Base-by-base conservation (phyloP, 1,140 invertebrate genomes). In the Neodiprion fabricii region DNA sequence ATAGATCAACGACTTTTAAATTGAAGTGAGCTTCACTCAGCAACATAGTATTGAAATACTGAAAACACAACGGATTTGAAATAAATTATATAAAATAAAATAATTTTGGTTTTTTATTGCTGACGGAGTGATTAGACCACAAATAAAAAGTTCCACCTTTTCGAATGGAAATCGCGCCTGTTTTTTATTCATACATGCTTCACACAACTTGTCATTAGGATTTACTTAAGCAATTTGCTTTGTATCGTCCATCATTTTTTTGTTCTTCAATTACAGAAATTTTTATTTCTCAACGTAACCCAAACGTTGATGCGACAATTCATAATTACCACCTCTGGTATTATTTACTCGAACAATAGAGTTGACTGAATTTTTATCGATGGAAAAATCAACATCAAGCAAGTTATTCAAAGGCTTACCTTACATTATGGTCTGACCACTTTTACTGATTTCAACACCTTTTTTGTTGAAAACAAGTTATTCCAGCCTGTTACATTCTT, bases 161-260 rank as follows among this genome's bases (percentile, higher is more conserved):
- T 81, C 72, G 82, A 88, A 88, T 17, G 82, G 82, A 68, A 88
- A 76, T 77, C 82, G 70, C 48, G 76, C 73, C 80, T 87, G 85
- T 81, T 87, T 87, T 21, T 85, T 84, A 74, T 82, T 79, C 72
- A 88, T 84, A 77, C 85, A 88, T 66, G 84, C 79, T 74, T 88
- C 86, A 80, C 85, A 88, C 70, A 87, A 77, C 40, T 79, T 74
- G 75, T 81, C 75, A 76, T 76, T 80, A 72, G 80, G 78, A n/a
- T 72, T 66, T 50, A 86, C 17, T 0, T 21, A 21, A 21, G 17
- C 17, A 21, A 21, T 21, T 21, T 21, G 17, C 17, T 21, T 21
- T 21, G n/a, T 53, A 14, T 53, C 50, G 1, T 53, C 1, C 50
- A 53, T n/a, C 77, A 88, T 81, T 48, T 79, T 40, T 71, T 83